A percentile compares a stretch with the other conserved stretches of the same genome.
These are phyloP conservation scores for Kryptolebias ocellatus DNA, from an alignment of 2,797 vertebrate genomes.

Conservation along the genomic window DNA sequence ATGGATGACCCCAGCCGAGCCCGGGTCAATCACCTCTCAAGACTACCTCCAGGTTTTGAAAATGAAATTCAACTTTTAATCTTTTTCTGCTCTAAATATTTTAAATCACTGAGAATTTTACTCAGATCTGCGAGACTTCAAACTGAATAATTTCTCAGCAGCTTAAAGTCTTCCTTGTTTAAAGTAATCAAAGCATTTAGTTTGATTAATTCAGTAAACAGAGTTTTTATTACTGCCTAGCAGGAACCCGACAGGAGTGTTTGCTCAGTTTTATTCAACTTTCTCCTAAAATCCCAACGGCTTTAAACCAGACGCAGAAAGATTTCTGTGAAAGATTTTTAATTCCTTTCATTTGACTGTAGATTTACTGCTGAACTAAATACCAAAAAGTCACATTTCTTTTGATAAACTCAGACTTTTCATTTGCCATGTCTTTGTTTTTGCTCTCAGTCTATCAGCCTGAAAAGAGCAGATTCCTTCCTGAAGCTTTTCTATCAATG, in stretches of 20 bases:
- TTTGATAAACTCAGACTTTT: slow-evolving; percentile 33
- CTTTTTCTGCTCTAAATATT: background rate
- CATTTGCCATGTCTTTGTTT: slow-evolving; percentile 35
- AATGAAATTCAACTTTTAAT: too few species aligned
- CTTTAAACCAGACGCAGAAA: slow-evolving; percentile 43
- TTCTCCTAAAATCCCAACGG: slow-evolving; percentile 58
- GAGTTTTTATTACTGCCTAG: slow-evolving; percentile 62
- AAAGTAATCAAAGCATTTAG: slow-evolving; percentile 54
- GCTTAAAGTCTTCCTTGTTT: slow-evolving; percentile 35
- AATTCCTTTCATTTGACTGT: slow-evolving; percentile 57
- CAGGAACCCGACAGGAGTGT: slow-evolving; percentile 61
- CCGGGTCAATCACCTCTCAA: too few species aligned
- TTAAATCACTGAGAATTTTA: slow-evolving; percentile 2
- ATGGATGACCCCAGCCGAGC: too few species aligned
- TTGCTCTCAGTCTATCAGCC: background rate
- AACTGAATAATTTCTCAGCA: slow-evolving; percentile 39
- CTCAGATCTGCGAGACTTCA: slow-evolving; percentile 1
- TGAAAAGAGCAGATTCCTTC: too few species aligned
- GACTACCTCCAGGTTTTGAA: too few species aligned
- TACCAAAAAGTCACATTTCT: slow-evolving; percentile 32
- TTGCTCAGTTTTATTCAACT: slow-evolving; percentile 72
- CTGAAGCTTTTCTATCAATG: too few species aligned
- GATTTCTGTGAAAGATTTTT: slow-evolving; percentile 43
- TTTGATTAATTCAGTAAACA: slow-evolving; percentile 73
- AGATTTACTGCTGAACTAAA: slow-evolving; percentile 46